Evolutionary conservation across 2,888 invertebrate species (phyloP), one percentile per base, ranked within the genome.

Genomic region (Habroteleia sp.): DNA sequence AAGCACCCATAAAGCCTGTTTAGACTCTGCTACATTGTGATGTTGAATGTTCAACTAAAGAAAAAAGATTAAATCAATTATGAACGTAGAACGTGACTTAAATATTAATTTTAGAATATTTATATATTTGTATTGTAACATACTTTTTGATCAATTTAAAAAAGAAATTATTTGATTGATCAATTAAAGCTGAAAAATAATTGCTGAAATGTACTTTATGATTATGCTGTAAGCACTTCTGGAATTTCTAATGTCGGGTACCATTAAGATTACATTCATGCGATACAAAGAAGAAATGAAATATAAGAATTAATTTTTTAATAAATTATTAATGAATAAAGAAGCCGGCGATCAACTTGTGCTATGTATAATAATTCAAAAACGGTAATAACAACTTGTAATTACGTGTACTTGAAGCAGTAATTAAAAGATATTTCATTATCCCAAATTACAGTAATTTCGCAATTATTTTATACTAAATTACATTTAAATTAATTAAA

Each of bases 1-100:
- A 74, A 74, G 69, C 69, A 69, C 25, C 68, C 63, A 63, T 74
- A 74, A 74, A 74, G 66, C 62, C 54, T 74, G 66, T 62, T 74
- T 62, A 68, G 66, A 74, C 56, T 74, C 63, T 20, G 68, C 63
- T 74, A 68, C 63, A 69, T 69, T 74, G 74, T 69, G 62, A 74
- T 56, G 74, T 63, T 44, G 31, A 74, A 74, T 52, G 68, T 44
- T 58, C 27, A 48, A 48, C 63, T 63, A 50, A 63, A 65, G 62
- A 13, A 58, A 73, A 68, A 52, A 60, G 54, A 54, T 60, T 52
- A 52, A 63, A 72, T 72, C 54, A 63, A 72, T 63, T 72, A 72
- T 41, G 33, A 56, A 54, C 54, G 44, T 46, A 31, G 16, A 52
- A 31, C 58, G 52, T 52, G 56, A 39, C 44, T 58, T 27, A 41